Conservation (phyloP, 2,888 invertebrate species). For the Agonopterix arenella region DNA sequence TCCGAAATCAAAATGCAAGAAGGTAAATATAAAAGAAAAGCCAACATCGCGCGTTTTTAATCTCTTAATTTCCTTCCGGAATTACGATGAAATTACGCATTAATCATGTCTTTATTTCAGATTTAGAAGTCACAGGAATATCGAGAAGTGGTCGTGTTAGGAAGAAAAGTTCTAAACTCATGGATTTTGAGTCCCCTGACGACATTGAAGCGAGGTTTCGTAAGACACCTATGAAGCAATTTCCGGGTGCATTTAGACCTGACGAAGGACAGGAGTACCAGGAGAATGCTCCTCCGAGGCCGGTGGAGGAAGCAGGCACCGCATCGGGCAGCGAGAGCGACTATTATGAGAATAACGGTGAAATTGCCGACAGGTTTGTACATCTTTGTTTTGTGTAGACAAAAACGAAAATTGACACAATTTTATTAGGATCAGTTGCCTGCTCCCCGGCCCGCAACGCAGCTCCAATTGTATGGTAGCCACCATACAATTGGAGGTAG, state of each 20-base stretch:
- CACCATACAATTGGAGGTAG: too few relatives aligned
- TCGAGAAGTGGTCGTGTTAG: conserved; percentile 93
- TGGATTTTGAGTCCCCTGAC: conserved; percentile 95
- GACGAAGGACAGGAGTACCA: conserved; percentile 45
- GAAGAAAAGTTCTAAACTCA: conserved; percentile 95
- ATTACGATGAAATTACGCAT: background rate
- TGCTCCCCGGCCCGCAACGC: too few relatives aligned
- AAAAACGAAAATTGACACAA: too few relatives aligned
- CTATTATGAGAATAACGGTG: conserved; percentile 62
- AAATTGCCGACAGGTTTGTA: conserved; percentile 58
- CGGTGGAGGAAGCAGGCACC: conserved; percentile 45
- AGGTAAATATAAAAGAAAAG: background rate
- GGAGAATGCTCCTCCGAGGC: conserved; percentile 28
- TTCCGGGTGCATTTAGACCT: conserved; percentile 27
- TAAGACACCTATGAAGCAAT: conserved; percentile 53
- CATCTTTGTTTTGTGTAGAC: background rate
- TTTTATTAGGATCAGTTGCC: too few relatives aligned
- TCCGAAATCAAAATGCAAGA: background rate
- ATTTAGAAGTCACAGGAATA: conserved; percentile 89
- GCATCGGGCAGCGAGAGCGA: conserved; percentile 68
- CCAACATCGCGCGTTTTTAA: background rate
- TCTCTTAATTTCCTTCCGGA: background rate
- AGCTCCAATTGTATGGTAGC: too few relatives aligned
- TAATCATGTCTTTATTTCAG: conserved; percentile 35
- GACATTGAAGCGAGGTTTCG: conserved; percentile 83